phyloP scores from a whole-genome alignment of 2,797 vertebrate genomes.

The Phoeniculus purpureus region DNA sequence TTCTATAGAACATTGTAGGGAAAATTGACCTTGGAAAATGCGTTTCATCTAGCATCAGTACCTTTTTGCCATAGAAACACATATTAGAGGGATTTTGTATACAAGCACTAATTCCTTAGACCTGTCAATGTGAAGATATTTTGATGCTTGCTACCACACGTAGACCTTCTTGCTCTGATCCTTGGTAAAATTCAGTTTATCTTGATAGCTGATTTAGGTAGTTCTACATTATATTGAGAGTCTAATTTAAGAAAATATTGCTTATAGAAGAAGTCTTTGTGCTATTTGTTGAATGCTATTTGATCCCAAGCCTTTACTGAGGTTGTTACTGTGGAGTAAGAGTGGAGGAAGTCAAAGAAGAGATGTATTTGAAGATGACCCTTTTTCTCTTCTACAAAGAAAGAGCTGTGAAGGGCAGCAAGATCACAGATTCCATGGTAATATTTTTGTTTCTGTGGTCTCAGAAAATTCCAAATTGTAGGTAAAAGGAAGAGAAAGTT shows the following conservation, averaged over 20 bases:
- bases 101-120: background rate
- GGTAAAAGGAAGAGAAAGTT: background rate
- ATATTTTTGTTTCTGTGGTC: constrained; percentile 9
- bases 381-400: background rate
- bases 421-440: background rate
- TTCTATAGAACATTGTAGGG: background rate
- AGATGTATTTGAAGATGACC: background rate
- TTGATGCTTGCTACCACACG: background rate
- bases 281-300: background rate
- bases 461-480: background rate
- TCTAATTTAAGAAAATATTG: background rate
- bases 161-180: background rate
- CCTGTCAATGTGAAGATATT: background rate
- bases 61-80: background rate
- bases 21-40: background rate
- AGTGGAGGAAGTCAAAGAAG: background rate
- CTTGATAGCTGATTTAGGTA: background rate
- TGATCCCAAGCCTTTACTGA: background rate
- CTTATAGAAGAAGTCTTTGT: background rate
- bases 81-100: background rate
- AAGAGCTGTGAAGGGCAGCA: background rate
- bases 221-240: background rate
- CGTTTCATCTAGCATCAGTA: fast-evolving
- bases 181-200: background rate
- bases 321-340: background rate